Base-by-base conservation (phyloP, 2,888 invertebrate species). In the Lamproptera curius region DNA sequence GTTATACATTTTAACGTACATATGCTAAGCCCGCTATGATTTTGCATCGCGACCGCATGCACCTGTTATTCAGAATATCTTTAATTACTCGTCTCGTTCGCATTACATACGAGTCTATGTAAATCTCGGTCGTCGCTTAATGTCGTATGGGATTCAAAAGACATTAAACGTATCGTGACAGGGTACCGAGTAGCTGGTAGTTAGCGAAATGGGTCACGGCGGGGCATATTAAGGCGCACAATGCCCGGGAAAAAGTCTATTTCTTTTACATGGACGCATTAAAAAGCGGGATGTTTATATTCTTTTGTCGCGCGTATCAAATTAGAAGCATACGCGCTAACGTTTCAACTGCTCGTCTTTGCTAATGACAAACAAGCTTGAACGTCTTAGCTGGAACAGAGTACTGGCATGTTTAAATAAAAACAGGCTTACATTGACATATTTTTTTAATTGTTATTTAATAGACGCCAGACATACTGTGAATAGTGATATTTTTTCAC, bases 101-200 rank as follows among this genome's bases (percentile, higher is more conserved):
- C 17, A 16, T 1, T 5, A 16, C 16, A 37, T 1, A 37, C 2
- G 11, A 17, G 16, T 8, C 11, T 16, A n/a, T 16, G 31, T 41
- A 41, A 41, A 36, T 33, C 36, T 43, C 20, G 26, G 17, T 31
- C 10, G 17, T n/a, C 14, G 5, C n/a, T 38, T 31, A 31, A 41
- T 14, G 36, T 31, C 35, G 37, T 42, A 47, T 37, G 20, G 15
- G 37, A 42, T 47, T 47, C 35, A 35, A 47, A 42, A 41, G 36
- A 31, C 46, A 36, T 47, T 42, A 42, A 41, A 47, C 20, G 47
- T 47, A 47, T 42, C 37, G 40, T 35, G 20, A 46, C 40, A 36
- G 41, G 42, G 46, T 2, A n/a, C 9, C 16, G 28, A 31, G 40
- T 46, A 11, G 17, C 16, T 26, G 15, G 28, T 36, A 40, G 46